Base-by-base conservation (phyloP, 92 coral and sea anemone species). In the Montipora capitata region DNA sequence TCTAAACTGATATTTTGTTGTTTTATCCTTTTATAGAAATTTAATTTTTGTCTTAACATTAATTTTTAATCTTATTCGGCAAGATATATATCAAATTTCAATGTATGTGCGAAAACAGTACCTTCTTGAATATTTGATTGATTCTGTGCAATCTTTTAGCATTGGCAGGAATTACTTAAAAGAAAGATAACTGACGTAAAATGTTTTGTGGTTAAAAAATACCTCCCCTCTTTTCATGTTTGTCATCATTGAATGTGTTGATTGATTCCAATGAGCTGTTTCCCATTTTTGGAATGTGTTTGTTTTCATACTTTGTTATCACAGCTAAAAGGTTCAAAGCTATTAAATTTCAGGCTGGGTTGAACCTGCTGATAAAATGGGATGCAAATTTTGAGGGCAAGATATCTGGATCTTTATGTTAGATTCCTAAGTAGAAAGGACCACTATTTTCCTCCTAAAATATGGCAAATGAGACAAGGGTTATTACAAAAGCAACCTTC, bases 401-500 rank as follows among this genome's bases (percentile, higher is more conserved):
- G 59, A 8, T 42, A 71, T 83, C 80, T 83, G 87, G 58, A 48
- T 12, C 54, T 72, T 8, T 9, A 27, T 72, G 44, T 20, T 5
- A 18, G 48, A 83, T 57, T 54, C 64, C n/a, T 1, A 3, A 16
- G 10, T 40, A 63, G 15, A 9, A 40, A 64, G 57, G 56, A 51
- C 15, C 5, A 61, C 14, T 7, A 11, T 65, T 71, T 75, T 58
- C 43, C 20, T 10, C 10, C 66, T 48, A 44, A 14, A 66, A n/a
- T 54, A 90, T 90, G 94, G 77, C 90, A 43, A 85, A 82, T 74
- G 79, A 48, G 43, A 40, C 78, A 5, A 93, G 82, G 79, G 93
- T 95, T 45, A 81, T 95, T 41, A 84, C 98, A 4, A 95, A 89
- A 84, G 93, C 96, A 69, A 84, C 94, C n/a, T 93, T 95, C 75